Conservation (phyloP, 2,888 invertebrate species). For the Catocala nupta region DNA sequence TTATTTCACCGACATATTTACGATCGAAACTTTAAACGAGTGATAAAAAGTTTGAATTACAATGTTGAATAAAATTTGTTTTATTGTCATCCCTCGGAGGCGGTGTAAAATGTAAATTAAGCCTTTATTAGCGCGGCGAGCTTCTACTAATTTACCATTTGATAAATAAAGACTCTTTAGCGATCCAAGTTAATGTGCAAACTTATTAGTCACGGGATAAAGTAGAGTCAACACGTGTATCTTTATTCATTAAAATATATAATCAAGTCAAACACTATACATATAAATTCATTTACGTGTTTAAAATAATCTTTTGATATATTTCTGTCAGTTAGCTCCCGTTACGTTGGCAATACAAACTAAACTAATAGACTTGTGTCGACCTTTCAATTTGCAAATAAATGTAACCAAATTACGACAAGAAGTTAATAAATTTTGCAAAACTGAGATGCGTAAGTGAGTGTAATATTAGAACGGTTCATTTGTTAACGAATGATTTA, state of each 20-base stretch:
- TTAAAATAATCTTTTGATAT: no score
- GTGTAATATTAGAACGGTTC: constrained; percentile 31
- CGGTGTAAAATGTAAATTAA: constrained; percentile 10
- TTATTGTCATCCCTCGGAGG: constrained; percentile 13
- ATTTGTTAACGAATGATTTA: constrained; percentile 45
- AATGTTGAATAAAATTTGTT: constrained; percentile 20
- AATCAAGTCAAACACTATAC: no score
- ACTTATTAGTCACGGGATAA: no score
- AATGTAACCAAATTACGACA: no score
- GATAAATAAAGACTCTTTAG: constrained; percentile 11
- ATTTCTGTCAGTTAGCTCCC: no score
- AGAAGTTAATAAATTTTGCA: not conserved
- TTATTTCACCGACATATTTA: constrained; percentile 43
- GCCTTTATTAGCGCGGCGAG: constrained; percentile 6
- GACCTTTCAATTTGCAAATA: no score
- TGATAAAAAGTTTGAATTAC: constrained; percentile 24
- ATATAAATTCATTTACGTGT: no score
- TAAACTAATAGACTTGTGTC: no score
- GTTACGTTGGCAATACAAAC: no score
- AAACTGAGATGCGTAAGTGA: constrained; percentile 17
- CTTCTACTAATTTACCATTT: constrained; percentile 10
- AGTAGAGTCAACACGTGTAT: no score
- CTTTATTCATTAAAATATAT: no score
- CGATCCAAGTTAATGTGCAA: not conserved
- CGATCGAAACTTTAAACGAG: constrained; percentile 24